Percentiles rank a stretch among this genome's conserved stretches.
phyloP scores from a whole-genome alignment of 2,113 vertebrate species.

The Myrmophylax atrothorax region DNA sequence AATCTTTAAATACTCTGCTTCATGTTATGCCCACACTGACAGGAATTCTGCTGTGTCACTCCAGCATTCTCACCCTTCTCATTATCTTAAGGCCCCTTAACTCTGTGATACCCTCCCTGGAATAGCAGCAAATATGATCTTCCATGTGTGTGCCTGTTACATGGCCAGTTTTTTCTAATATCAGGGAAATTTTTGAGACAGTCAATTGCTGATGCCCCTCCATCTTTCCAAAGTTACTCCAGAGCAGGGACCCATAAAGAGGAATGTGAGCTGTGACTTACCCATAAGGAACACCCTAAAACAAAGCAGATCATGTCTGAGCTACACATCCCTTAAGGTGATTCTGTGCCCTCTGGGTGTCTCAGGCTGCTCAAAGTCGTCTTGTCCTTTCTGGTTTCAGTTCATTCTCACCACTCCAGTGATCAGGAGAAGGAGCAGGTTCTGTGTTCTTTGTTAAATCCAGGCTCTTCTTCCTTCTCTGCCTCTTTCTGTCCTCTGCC shows the following conservation, averaged over 20 bases:
- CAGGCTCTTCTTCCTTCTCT: neutral
- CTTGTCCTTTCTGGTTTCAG: neutral
- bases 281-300: constrained; percentile 53
- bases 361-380: neutral
- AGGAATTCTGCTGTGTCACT: neutral
- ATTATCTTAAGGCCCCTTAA: neutral
- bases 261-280: constrained; percentile 45
- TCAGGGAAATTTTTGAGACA: neutral
- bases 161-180: neutral
- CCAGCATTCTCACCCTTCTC: neutral
- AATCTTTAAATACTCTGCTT: neutral
- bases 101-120: neutral
- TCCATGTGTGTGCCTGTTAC: neutral
- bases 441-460: neutral
- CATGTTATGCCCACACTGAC: neutral
- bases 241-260: neutral
- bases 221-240: neutral
- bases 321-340: neutral
- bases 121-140: neutral
- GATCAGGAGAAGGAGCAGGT: neutral
- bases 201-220: neutral
- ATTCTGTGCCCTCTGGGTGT: neutral
- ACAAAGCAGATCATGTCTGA: neutral
- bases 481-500: neutral
- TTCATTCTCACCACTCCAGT: neutral